Evolutionary conservation across 2,888 invertebrate species (phyloP).

Genomic region (Sesia bembeciformis): DNA sequence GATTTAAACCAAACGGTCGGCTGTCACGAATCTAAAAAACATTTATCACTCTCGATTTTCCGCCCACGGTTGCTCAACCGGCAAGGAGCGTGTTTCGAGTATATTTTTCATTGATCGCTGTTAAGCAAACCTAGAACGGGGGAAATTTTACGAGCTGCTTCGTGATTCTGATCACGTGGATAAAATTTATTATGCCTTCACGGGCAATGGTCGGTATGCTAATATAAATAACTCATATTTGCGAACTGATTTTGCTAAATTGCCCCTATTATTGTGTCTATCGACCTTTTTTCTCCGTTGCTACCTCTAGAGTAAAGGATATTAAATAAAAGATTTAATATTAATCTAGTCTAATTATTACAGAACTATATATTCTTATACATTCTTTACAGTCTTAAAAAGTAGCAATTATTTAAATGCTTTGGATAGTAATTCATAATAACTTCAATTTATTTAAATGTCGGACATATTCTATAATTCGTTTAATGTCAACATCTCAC

Average conservation of each 20-base stretch:
- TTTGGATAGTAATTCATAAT: too few relatives aligned
- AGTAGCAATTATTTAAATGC: too few relatives aligned
- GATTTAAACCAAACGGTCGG: slow-evolving; percentile 53
- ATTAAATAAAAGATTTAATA: too few relatives aligned
- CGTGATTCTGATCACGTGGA: slow-evolving; percentile 16
- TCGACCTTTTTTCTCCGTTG: not conserved
- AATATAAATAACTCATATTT: not conserved
- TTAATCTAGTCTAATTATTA: too few relatives aligned
- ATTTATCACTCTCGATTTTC: slow-evolving; percentile 56
- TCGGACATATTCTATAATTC: too few relatives aligned
- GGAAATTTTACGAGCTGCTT: slow-evolving; percentile 18
- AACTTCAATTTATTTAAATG: too few relatives aligned
- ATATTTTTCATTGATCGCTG: slow-evolving; percentile 32
- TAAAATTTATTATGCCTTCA: not conserved
- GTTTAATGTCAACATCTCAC: too few relatives aligned
- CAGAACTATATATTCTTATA: too few relatives aligned
- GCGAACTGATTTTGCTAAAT: not conserved
- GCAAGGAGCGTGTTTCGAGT: slow-evolving; percentile 26
- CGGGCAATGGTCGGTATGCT: not conserved
- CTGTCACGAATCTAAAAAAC: slow-evolving; percentile 53
- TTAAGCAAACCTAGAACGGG: slow-evolving; percentile 12
- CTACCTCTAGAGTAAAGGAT: not conserved
- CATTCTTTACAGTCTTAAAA: too few relatives aligned
- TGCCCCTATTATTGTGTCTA: not conserved
- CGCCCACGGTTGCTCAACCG: slow-evolving; percentile 17